Conservation (phyloP, 1,140 invertebrate species). For the Cardiocondyla obscurior region DNA sequence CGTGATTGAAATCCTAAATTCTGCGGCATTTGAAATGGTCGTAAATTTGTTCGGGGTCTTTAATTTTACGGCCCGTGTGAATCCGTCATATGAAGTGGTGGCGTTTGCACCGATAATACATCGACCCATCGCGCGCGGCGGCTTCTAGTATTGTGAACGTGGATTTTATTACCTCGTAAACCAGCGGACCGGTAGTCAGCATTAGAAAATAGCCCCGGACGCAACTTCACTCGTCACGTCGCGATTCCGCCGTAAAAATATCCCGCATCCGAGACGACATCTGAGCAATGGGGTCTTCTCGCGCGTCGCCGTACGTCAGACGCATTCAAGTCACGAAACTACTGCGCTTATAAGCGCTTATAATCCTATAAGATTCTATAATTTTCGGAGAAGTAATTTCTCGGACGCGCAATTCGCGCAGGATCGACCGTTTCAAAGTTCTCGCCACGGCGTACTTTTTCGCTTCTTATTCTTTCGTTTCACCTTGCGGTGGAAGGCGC, state of each 20-base stretch:
- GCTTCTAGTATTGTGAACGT: slow-evolving; percentile 78
- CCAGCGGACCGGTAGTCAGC: slow-evolving; percentile 71
- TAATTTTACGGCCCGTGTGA: slow-evolving; percentile 81
- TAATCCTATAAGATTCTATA: neutral
- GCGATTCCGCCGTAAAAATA: slow-evolving; percentile 55
- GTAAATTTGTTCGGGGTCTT: slow-evolving; percentile 82
- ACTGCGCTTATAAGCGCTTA: neutral
- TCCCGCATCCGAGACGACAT: neutral
- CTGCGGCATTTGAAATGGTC: slow-evolving; percentile 70
- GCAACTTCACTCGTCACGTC: slow-evolving; percentile 47
- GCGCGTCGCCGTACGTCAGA: neutral
- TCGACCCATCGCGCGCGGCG: slow-evolving; percentile 48
- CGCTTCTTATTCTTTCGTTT: neutral
- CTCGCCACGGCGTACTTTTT: neutral
- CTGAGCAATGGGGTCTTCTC: slow-evolving; percentile 8
- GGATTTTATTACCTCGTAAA: slow-evolving; percentile 83
- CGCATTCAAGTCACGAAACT: neutral
- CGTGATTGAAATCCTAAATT: slow-evolving; percentile 29
- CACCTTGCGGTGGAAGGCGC: slow-evolving; percentile 1
- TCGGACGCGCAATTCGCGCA: neutral
- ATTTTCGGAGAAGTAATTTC: neutral
- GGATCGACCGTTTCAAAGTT: neutral
- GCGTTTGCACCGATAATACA: slow-evolving; percentile 73
- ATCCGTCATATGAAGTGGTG: slow-evolving; percentile 82
- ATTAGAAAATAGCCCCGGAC: slow-evolving; percentile 79